Percentiles rank a stretch among this genome's conserved stretches.
These are phyloP conservation scores for Epizoanthus illoricatus DNA, from an alignment of 92 coral and sea anemone species.

Conservation along the genomic window DNA sequence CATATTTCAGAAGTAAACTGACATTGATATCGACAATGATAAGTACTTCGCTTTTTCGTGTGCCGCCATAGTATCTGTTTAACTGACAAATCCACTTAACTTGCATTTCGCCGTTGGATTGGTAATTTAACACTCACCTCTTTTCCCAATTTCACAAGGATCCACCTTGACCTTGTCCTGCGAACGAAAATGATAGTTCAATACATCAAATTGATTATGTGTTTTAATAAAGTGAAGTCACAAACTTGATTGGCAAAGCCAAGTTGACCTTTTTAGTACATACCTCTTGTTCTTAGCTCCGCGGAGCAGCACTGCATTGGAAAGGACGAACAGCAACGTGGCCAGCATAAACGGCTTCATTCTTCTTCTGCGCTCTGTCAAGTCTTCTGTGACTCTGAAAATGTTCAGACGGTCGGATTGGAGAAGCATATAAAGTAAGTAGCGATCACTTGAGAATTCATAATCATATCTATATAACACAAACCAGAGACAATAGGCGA, in stretches of 20 bases:
- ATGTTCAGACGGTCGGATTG: conserved; percentile 6
- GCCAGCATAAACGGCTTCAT: background rate
- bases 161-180: conserved; percentile 19
- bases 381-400: conserved; percentile 11
- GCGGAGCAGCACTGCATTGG: background rate
- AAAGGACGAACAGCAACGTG: background rate
- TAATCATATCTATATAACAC: conserved; percentile 25
- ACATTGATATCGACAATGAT: too few relatives aligned
- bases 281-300: conserved; percentile 25
- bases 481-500: conserved; percentile 32
- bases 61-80: background rate
- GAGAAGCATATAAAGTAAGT: conserved; percentile 26
- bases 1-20: background rate
- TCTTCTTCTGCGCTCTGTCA: background rate
- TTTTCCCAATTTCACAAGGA: conserved; percentile 16
- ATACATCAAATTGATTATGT: too few relatives aligned
- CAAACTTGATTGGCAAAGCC: background rate
- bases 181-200: background rate
- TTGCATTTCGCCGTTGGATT: too few relatives aligned
- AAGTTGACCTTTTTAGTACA: background rate
- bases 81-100: too few relatives aligned
- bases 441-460: conserved; percentile 42
- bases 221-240: background rate
- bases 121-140: conserved; percentile 12
- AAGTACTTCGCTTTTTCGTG: background rate